These are phyloP conservation scores for Arrhamphus sclerolepis DNA, from an alignment of 2,797 vertebrate species.

Conservation along the genomic window DNA sequence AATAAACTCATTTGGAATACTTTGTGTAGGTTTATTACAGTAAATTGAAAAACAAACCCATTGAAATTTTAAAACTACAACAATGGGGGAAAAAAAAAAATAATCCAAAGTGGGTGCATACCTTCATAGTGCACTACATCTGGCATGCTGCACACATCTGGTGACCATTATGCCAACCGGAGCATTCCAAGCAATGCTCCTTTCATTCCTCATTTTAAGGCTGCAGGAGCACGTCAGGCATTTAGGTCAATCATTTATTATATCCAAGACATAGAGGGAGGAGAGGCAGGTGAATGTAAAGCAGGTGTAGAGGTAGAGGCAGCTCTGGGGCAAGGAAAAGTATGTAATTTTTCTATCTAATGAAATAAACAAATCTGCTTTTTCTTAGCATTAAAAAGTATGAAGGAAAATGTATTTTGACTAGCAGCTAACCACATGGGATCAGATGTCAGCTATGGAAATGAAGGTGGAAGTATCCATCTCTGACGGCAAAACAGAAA, in stretches of 20 bases:
- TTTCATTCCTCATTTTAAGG: not conserved
- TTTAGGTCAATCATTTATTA: not conserved
- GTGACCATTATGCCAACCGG: constrained; percentile 1
- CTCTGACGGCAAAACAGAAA: not conserved
- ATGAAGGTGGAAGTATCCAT: constrained; percentile 11
- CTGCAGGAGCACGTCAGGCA: not conserved
- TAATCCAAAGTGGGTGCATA: not conserved
- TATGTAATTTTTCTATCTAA: not conserved
- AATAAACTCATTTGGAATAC: too few species aligned
- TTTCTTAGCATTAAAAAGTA: constrained; percentile 4
- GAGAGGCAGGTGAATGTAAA: not conserved
- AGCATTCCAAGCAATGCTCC: not conserved
- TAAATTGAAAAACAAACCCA: too few species aligned
- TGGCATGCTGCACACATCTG: constrained; percentile 13
- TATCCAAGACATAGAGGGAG: not conserved
- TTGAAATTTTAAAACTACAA: too few species aligned
- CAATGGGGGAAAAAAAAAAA: not conserved
- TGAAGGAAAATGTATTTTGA: not conserved
- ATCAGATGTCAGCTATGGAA: constrained; percentile 10
- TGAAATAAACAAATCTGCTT: constrained; percentile 29
- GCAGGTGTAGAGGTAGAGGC: not conserved
- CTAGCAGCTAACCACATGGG: constrained; percentile 9
- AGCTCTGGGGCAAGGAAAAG: not conserved
- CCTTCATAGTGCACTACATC: not conserved
- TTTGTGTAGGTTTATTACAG: too few species aligned